Evolutionary conservation across 37 sponge, comb jelly and placozoan species (phyloP).

Genomic region (Tethya wilhelma): DNA sequence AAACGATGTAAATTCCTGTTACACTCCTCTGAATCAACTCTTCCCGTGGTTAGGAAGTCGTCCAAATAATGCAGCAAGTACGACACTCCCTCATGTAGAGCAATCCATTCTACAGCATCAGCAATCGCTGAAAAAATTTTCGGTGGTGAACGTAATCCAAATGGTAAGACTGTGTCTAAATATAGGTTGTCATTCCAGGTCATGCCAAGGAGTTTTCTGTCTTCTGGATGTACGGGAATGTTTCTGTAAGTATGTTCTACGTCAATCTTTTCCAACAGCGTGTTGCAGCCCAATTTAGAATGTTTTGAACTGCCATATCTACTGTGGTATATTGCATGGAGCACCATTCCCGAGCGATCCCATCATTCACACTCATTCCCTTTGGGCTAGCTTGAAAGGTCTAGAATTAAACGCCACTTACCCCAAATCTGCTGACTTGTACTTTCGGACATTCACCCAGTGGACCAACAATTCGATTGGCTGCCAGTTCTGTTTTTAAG

Average conservation of each 20-base stretch:
- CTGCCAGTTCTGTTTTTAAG: not conserved
- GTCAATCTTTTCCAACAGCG: conserved; percentile 22
- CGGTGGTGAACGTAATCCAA: conserved; percentile 10
- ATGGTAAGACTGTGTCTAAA: conserved; percentile 15
- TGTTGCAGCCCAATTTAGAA: not conserved
- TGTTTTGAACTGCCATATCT: conserved; percentile 1
- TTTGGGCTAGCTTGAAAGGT: conserved; percentile 22
- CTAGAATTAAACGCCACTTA: conserved; percentile 28
- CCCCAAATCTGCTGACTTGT: conserved; percentile 16
- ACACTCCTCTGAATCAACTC: not conserved
- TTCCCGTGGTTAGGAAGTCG: conserved; percentile 15
- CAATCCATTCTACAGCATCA: conserved; percentile 20
- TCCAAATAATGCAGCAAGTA: conserved; percentile 20
- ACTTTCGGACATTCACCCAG: not conserved
- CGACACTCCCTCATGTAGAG: not conserved
- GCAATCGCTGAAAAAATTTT: conserved; percentile 10
- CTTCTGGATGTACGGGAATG: conserved; percentile 29
- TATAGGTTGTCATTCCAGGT: conserved; percentile 1
- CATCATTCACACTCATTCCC: conserved; percentile 5
- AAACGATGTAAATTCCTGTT: not conserved
- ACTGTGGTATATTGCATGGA: not conserved
- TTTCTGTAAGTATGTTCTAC: conserved; percentile 10
- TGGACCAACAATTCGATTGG: not conserved
- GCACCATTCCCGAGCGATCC: not conserved
- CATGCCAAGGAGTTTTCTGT: conserved; percentile 29